phyloP scores from a whole-genome alignment of 1,140 invertebrate genomes.

The Bombus waltoni region DNA sequence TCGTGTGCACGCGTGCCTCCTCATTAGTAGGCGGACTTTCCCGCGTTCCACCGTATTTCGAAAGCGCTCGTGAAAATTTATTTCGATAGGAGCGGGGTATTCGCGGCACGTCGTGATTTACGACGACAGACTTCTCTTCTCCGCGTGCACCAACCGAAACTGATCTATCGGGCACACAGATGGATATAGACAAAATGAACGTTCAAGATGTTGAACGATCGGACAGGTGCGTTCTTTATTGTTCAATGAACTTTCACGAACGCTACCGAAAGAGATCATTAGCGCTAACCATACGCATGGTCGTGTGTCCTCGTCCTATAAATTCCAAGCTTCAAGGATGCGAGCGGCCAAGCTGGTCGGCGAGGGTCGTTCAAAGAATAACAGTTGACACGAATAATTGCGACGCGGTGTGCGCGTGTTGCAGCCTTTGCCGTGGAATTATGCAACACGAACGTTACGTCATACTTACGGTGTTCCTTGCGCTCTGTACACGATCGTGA shows the following conservation, averaged over 20 bases:
- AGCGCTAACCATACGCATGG: conserved; percentile 7
- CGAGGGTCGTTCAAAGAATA: conserved; percentile 67
- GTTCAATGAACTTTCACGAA: conserved; percentile 29
- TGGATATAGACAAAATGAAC: not conserved
- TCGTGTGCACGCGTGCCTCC: not conserved
- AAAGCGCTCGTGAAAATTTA: conserved; percentile 12
- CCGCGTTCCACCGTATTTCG: not conserved
- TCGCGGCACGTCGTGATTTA: conserved; percentile 19
- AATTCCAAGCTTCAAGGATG: conserved; percentile 74
- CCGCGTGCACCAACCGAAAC: too few species aligned
- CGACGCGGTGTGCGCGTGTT: conserved; percentile 39
- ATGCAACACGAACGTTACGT: conserved; percentile 68
- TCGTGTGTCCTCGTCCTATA: conserved; percentile 72
- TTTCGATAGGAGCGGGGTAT: not conserved
- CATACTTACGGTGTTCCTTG: conserved; percentile 60
- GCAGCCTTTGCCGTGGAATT: conserved; percentile 57
- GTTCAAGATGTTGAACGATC: conserved; percentile 15
- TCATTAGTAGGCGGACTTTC: conserved; percentile 31
- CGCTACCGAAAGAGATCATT: conserved; percentile 51
- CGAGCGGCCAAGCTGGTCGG: conserved; percentile 32
- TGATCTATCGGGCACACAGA: not conserved
- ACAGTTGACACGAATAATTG: conserved; percentile 73
- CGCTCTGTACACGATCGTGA: conserved; percentile 33
- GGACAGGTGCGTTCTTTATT: conserved; percentile 15
- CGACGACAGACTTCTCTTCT: not conserved